Percentiles rank a stretch among this genome's conserved stretches.
phyloP scores from a whole-genome alignment of 2,113 vertebrate species.

The Pyrgilauda ruficollis region DNA sequence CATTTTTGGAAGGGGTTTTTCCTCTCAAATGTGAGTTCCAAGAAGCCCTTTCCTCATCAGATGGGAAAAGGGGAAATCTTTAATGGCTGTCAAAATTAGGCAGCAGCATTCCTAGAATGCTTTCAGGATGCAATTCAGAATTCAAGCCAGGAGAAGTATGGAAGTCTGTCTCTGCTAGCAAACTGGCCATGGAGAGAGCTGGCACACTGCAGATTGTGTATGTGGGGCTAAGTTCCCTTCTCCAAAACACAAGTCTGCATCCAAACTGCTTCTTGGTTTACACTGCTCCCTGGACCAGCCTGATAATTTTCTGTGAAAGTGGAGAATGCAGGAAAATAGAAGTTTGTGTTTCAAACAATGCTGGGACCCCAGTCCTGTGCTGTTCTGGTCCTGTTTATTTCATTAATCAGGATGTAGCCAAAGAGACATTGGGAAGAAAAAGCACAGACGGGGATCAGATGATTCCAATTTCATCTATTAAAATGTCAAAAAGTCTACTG shows the following conservation, averaged over 20 bases:
- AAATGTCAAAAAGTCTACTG: background rate
- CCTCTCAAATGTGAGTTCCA: background rate
- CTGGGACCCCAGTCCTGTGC: background rate
- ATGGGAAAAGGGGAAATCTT: background rate
- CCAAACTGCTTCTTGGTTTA: background rate
- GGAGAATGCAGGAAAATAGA: background rate
- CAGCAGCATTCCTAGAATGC: background rate
- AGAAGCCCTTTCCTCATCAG: background rate
- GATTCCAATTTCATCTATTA: background rate
- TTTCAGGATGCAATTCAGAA: background rate
- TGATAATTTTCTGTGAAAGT: background rate
- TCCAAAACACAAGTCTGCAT: fast-evolving
- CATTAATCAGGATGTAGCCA: background rate
- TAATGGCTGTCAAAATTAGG: background rate
- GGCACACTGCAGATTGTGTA: background rate
- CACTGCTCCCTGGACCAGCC: background rate
- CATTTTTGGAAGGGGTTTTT: background rate
- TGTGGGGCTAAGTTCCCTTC: background rate
- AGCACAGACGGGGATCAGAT: background rate
- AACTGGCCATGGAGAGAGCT: background rate
- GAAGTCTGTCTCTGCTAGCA: background rate
- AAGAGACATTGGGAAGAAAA: background rate
- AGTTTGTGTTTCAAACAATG: fast-evolving
- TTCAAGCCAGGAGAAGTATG: background rate
- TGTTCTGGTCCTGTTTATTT: background rate